Evolutionary conservation across 2,113 vertebrate species (phyloP).

Genomic region (Speoplatyrhinus poulsoni): DNA sequence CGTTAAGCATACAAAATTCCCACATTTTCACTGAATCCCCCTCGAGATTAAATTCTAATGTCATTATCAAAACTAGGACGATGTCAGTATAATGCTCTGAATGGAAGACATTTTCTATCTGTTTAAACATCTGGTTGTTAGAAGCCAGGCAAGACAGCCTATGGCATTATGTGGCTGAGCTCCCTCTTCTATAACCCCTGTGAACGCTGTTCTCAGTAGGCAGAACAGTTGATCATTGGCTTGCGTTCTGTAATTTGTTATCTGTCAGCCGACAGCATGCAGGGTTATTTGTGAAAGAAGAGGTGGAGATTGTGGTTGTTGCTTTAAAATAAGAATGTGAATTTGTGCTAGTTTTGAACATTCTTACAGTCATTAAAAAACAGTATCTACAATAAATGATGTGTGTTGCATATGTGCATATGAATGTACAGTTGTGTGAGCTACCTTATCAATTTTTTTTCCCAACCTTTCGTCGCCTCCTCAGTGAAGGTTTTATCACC

Average conservation of each 20-base stretch:
- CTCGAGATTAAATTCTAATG: slow-evolving; percentile 72
- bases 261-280: no score
- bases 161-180: no score
- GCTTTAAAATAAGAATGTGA: not conserved
- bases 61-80: slow-evolving; percentile 12
- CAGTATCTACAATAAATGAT: slow-evolving; percentile 10
- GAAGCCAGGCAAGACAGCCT: no score
- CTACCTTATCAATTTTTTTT: slow-evolving; percentile 39
- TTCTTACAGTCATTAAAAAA: not conserved
- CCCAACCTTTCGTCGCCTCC: slow-evolving; percentile 62
- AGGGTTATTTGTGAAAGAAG: no score
- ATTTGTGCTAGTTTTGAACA: not conserved
- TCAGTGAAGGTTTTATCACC: slow-evolving; percentile 78
- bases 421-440: slow-evolving; percentile 31
- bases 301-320: slow-evolving; percentile 24
- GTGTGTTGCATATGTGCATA: slow-evolving; percentile 10
- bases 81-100: no score
- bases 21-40: slow-evolving; percentile 24
- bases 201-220: no score
- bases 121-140: no score
- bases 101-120: no score
- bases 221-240: no score
- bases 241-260: no score
- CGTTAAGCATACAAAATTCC: no score
- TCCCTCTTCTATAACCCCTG: no score